Evolutionary conservation across 2,797 vertebrate genomes (phyloP).

Genomic region (Danio choprae): DNA sequence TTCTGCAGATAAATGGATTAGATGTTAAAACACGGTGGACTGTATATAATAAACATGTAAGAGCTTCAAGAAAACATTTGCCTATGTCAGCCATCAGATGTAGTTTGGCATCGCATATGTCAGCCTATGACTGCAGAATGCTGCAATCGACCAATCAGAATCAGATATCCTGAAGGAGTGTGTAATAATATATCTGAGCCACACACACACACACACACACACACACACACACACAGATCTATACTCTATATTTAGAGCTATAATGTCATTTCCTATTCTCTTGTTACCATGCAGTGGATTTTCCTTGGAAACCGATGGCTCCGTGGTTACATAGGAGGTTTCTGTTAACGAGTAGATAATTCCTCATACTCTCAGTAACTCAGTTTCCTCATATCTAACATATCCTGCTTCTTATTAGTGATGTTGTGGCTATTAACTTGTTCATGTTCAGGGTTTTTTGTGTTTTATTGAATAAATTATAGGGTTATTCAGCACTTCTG

Average conservation of each 20-base stretch:
- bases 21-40: not conserved
- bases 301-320: conserved; percentile 45
- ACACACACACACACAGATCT: not conserved
- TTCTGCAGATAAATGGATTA: not conserved
- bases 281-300: conserved; percentile 36
- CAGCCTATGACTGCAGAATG: not conserved
- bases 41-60: not conserved
- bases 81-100: not conserved
- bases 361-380: not conserved
- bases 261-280: conserved; percentile 46
- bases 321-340: conserved; percentile 45
- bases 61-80: not conserved
- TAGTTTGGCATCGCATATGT: not conserved
- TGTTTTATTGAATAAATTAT: not conserved
- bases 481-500: not conserved
- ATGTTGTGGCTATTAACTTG: conserved; percentile 44
- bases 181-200: not conserved
- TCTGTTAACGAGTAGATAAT: conserved; percentile 7
- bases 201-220: not conserved
- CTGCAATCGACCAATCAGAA: not conserved
- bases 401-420: not conserved
- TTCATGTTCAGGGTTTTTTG: conserved; percentile 47
- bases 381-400: not conserved
- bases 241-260: conserved; percentile 56
- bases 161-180: not conserved